Conservation (phyloP, 2,113 vertebrate genomes). For the Microtus montanus region DNA sequence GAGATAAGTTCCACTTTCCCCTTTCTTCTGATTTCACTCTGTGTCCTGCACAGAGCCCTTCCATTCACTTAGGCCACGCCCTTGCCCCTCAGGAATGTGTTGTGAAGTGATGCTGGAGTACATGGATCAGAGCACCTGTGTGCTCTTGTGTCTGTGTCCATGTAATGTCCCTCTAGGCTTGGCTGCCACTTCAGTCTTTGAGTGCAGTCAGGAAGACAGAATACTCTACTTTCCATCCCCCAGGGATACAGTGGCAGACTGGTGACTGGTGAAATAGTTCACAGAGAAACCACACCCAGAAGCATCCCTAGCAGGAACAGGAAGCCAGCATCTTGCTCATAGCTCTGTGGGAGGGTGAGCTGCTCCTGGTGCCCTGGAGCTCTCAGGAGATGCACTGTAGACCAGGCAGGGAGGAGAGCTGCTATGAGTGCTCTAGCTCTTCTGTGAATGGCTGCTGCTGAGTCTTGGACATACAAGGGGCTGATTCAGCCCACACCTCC, state of each 20-base stretch:
- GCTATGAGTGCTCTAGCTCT: background rate
- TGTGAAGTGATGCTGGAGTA: background rate
- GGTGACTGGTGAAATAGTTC: background rate
- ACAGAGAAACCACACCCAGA: background rate
- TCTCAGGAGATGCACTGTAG: background rate
- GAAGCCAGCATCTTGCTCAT: fast-evolving
- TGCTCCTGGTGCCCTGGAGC: background rate
- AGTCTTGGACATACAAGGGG: background rate
- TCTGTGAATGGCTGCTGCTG: background rate
- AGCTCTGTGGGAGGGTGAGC: background rate
- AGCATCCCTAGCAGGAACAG: background rate
- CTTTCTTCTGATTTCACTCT: background rate
- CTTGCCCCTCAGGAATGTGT: background rate
- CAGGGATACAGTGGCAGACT: background rate
- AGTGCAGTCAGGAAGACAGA: background rate
- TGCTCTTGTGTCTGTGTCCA: background rate
- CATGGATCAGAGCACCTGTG: background rate
- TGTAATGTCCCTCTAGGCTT: background rate
- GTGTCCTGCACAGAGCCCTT: background rate
- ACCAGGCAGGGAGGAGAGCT: background rate
- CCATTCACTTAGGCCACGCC: background rate
- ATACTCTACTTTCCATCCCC: background rate
- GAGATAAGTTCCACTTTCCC: background rate
- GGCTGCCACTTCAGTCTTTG: background rate
- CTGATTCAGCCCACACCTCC: background rate